Evolutionary conservation across 2,113 vertebrate species (phyloP).

Genomic region (Gulo gulo): DNA sequence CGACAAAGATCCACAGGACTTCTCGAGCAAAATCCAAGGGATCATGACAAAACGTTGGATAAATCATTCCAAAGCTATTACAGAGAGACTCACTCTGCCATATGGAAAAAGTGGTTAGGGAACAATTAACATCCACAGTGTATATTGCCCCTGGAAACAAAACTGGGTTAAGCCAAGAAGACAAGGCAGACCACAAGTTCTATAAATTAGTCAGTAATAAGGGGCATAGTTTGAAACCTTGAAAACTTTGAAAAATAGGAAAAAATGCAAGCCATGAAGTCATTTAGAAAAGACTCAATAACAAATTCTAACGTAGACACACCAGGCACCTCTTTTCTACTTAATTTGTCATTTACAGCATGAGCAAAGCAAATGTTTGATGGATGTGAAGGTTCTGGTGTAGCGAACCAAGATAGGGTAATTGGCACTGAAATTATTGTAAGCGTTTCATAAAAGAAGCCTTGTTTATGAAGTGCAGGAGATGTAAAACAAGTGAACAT

Average conservation of each 20-base stretch:
- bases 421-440: constrained; percentile 48
- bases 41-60: constrained; percentile 46
- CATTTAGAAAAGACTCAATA: neutral
- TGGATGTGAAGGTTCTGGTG: neutral
- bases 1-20: constrained; percentile 41
- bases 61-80: constrained; percentile 65
- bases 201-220: constrained; percentile 60
- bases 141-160: constrained; percentile 50
- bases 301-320: constrained; percentile 5
- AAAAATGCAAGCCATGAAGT: constrained; percentile 10
- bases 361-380: constrained; percentile 23
- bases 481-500: constrained; percentile 14
- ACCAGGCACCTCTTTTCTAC: neutral
- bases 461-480: constrained; percentile 34
- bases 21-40: constrained; percentile 43
- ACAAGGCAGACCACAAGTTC: constrained; percentile 34
- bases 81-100: constrained; percentile 55
- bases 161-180: neutral
- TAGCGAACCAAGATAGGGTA: constrained; percentile 27
- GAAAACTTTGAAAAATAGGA: constrained; percentile 46
- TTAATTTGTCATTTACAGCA: neutral
- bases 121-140: constrained; percentile 67
- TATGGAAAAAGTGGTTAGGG: constrained; percentile 61
- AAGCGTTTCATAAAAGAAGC: constrained; percentile 30
- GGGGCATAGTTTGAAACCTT: constrained; percentile 45